These are phyloP conservation scores for Drosophila putrida DNA, from an alignment of 2,888 invertebrate genomes.

Conservation along the genomic window DNA sequence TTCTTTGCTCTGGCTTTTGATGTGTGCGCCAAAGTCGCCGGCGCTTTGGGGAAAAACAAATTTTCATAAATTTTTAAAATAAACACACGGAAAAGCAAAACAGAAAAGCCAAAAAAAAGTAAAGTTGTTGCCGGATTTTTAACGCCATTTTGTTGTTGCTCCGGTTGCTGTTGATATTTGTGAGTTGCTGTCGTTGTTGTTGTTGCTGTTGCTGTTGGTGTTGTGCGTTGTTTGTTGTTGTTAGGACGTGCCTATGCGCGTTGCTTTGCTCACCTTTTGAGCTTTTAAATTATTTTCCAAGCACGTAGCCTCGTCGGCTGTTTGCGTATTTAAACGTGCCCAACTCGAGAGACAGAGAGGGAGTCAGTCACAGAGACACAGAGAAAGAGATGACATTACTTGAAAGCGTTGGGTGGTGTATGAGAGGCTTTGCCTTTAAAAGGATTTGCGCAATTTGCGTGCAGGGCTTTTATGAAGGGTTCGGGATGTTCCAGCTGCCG, in stretches of 20 bases:
- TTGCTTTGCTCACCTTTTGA: slow-evolving; percentile 82
- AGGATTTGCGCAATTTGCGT: slow-evolving; percentile 83
- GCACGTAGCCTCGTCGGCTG: slow-evolving; percentile 80
- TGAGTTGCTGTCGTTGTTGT: slow-evolving; percentile 32
- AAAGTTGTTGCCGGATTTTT: slow-evolving; percentile 52
- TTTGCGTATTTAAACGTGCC: slow-evolving; percentile 79
- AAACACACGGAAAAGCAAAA: slow-evolving; percentile 59
- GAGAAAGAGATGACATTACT: slow-evolving; percentile 15
- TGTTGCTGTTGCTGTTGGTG: slow-evolving; percentile 35
- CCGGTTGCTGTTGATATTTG: slow-evolving; percentile 22
- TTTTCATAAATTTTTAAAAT: slow-evolving; percentile 82
- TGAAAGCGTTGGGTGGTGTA: slow-evolving; percentile 56
- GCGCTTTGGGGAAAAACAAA: slow-evolving; percentile 72
- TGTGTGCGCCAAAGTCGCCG: slow-evolving; percentile 30
- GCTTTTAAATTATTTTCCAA: slow-evolving; percentile 83
- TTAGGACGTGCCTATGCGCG: slow-evolving; percentile 78
- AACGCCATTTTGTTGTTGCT: slow-evolving; percentile 68
- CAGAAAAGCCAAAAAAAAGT: slow-evolving; percentile 20
- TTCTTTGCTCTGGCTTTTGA: slow-evolving; percentile 39
- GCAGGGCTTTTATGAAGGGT: slow-evolving; percentile 53
- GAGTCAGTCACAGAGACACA: not conserved
- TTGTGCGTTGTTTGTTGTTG: slow-evolving; percentile 43
- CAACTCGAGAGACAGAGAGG: slow-evolving; percentile 16
- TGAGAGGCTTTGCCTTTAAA: slow-evolving; percentile 72
- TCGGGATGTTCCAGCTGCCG: slow-evolving; percentile 40